phyloP scores from a whole-genome alignment of 1,140 invertebrate species.

The Carposina sasakii region DNA sequence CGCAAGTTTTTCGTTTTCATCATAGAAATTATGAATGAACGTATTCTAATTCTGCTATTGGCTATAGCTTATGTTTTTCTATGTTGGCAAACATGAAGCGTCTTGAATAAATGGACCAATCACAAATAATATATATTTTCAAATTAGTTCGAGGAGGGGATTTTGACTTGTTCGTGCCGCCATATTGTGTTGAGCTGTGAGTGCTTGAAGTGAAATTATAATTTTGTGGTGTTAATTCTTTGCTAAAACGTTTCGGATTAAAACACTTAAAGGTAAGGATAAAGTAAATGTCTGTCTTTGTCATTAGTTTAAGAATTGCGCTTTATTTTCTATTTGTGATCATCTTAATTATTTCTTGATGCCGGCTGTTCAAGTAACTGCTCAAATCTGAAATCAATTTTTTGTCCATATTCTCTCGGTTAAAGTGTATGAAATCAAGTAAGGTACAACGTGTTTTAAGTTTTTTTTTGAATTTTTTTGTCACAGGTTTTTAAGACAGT shows the following conservation, averaged over 20 bases:
- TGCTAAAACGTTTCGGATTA: slow-evolving; percentile 56
- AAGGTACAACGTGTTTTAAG: too few species aligned
- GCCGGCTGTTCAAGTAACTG: slow-evolving; percentile 24
- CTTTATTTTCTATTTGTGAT: too few species aligned
- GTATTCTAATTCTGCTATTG: too few species aligned
- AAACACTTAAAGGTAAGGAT: slow-evolving; percentile 50
- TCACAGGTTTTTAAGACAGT: too few species aligned
- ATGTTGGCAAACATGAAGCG: slow-evolving; percentile 53
- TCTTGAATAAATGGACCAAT: slow-evolving; percentile 51
- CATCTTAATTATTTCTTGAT: slow-evolving; percentile 18
- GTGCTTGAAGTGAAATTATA: slow-evolving; percentile 61
- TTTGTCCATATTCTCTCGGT: too few species aligned
- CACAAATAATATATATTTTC: slow-evolving; percentile 52
- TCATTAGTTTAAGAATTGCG: too few species aligned
- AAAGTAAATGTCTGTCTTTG: slow-evolving; percentile 53
- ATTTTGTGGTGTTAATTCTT: slow-evolving; percentile 58
- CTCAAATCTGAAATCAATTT: too few species aligned
- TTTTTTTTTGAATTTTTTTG: too few species aligned
- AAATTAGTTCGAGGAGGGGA: slow-evolving; percentile 64
- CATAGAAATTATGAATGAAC: too few species aligned
- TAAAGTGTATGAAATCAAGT: too few species aligned
- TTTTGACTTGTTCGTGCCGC: slow-evolving; percentile 62
- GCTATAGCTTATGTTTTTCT: slow-evolving; percentile 11
- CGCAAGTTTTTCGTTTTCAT: too few species aligned
- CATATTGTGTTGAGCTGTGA: slow-evolving; percentile 68